Base-by-base conservation (phyloP, 2,797 vertebrate genomes). In the Bradypodion pumilum region DNA sequence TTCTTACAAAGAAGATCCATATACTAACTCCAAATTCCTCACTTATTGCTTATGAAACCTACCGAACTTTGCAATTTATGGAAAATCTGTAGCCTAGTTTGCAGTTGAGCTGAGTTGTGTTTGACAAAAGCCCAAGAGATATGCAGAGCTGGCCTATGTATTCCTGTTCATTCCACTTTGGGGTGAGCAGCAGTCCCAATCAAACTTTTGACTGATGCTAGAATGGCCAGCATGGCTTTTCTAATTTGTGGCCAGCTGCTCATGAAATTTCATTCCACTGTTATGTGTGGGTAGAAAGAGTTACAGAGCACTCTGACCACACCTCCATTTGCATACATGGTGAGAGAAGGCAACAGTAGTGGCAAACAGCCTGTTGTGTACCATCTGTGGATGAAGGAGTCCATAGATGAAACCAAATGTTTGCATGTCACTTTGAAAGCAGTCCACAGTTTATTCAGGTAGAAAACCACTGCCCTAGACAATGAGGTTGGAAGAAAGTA, bases 101-200 rank as follows among this genome's bases (percentile, higher is more conserved):
- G 37, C 42, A 44, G 4, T 62, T 35, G 81, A 2, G 40, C 1
- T 0, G 44, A 32, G 35, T 7, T 46, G 5, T 3, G 1, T 49
- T 83, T 86, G 85, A 62, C 32, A 74, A 65, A 72, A 8, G 75
- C 74, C 85, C 74, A 73, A 49, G 59, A 37, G 60, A 66, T 73
- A 0, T 0, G 59, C 60, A 63, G 69, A 74, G 25, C 40, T 37
- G 21, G 35, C 59, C 69, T 46, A 69, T 56, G 4, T 84, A 59
- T 0, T 0, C n/a, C 83, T 78, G 75, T 73, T 79, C 81, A 16
- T 87, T 80, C 69, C 66, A 7, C 29, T 85, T 44, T 84, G 84
- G 44, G 85, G 59, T 3, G 25, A 86, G 32, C 0, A 0, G 79
- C 70, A 25, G 73, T 9, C 42, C 72, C 37, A 80, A 82, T 86